phyloP scores from a whole-genome alignment of 1,140 invertebrate species.

The Drosophila erecta region DNA sequence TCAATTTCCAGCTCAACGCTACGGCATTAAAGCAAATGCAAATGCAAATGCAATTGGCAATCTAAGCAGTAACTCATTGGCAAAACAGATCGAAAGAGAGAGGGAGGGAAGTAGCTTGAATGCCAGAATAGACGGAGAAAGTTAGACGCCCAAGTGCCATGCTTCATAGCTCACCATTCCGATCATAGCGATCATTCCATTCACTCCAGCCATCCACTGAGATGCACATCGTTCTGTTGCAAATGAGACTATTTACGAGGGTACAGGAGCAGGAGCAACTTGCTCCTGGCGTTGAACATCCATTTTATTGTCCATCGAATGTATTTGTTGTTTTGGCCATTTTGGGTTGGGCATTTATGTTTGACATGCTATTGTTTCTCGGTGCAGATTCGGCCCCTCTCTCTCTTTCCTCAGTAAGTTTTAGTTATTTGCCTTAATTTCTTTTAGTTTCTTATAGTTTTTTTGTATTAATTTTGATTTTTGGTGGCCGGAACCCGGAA shows the following conservation, averaged over 20 bases:
- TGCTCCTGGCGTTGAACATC: no score
- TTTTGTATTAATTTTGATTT: slow-evolving; percentile 39
- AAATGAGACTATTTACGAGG: no score
- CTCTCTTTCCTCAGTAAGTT: slow-evolving; percentile 24
- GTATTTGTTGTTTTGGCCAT: no score
- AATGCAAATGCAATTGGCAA: slow-evolving; percentile 7
- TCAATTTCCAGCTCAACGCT: slow-evolving; percentile 26
- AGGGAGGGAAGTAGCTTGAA: neutral
- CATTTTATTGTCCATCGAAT: no score
- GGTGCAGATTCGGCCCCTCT: neutral
- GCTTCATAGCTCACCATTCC: no score
- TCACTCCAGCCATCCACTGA: no score
- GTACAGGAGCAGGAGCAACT: no score
- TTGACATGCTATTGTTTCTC: neutral
- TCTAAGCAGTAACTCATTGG: slow-evolving; percentile 6
- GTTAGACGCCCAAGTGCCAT: neutral
- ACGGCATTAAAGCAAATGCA: slow-evolving; percentile 26
- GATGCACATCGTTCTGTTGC: no score
- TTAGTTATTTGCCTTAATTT: slow-evolving; percentile 27
- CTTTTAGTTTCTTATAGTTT: slow-evolving; percentile 49
- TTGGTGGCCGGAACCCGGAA: slow-evolving; percentile 62
- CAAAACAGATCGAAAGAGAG: slow-evolving; percentile 10
- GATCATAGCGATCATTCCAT: no score
- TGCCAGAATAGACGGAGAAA: neutral
- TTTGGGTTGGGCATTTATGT: neutral